Percentiles rank a stretch among this genome's conserved stretches.
These are phyloP conservation scores for Lateolabrax maculatus DNA, from an alignment of 2,797 vertebrate genomes.

Conservation along the genomic window DNA sequence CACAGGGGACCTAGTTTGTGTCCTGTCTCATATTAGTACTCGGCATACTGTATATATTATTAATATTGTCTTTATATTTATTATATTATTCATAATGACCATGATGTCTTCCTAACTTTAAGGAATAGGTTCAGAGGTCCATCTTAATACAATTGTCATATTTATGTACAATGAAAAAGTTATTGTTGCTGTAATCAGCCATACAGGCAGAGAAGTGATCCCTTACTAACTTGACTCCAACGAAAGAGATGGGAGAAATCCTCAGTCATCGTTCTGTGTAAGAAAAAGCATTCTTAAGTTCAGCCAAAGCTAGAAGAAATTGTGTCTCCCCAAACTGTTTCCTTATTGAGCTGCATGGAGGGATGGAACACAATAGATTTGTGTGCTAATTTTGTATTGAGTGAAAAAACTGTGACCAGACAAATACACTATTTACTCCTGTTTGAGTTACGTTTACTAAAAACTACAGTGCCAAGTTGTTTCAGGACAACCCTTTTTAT, in stretches of 20 bases:
- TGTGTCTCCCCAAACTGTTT: neutral
- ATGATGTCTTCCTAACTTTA: neutral
- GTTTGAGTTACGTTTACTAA: neutral
- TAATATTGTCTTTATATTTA: no score
- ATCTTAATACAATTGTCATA: no score
- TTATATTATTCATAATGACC: neutral
- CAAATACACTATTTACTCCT: neutral
- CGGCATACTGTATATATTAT: conserved; percentile 1
- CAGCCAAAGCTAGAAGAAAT: neutral
- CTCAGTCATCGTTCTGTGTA: neutral
- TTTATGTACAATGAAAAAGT: neutral
- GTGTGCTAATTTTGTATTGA: conserved; percentile 3
- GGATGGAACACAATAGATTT: neutral
- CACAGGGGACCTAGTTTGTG: neutral
- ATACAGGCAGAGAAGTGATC: neutral
- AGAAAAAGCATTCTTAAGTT: neutral
- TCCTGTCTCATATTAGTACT: neutral
- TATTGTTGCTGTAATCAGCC: neutral
- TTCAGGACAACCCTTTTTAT: no score
- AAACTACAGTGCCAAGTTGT: neutral
- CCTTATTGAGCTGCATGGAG: neutral
- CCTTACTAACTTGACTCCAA: neutral
- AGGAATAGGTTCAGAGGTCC: neutral
- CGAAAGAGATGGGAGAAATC: neutral
- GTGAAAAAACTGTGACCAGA: no score